A percentile compares a stretch with the other conserved stretches of the same genome.
Evolutionary conservation across 2,888 invertebrate genomes (phyloP).

Genomic region (Agrotis exclamationis): DNA sequence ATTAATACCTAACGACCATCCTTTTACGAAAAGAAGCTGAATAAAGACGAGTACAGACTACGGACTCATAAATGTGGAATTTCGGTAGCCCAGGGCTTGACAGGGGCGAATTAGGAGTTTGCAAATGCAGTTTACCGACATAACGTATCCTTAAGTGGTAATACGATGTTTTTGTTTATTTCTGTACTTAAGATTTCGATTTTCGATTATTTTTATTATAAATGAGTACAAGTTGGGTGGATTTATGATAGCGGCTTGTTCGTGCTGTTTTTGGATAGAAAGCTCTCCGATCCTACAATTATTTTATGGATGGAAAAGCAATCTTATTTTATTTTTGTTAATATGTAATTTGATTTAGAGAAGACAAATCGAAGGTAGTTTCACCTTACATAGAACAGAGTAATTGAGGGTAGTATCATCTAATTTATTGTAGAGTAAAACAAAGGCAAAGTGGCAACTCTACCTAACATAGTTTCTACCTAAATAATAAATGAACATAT

Average conservation of each 20-base stretch:
- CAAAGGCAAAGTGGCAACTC: background rate
- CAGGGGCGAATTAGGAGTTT: slow-evolving; percentile 74
- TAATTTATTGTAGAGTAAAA: background rate
- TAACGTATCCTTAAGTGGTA: slow-evolving; percentile 54
- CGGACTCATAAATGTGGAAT: slow-evolving; percentile 78
- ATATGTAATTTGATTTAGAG: too few species aligned
- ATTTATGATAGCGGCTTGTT: background rate
- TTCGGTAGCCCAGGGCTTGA: slow-evolving; percentile 85
- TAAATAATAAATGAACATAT: background rate
- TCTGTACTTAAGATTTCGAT: slow-evolving; percentile 41
- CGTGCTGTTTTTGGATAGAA: background rate
- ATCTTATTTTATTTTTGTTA: background rate
- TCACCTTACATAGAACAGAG: background rate
- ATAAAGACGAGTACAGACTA: slow-evolving; percentile 76
- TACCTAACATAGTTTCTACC: background rate
- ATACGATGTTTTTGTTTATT: slow-evolving; percentile 51
- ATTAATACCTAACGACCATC: slow-evolving; percentile 61
- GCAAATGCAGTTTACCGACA: slow-evolving; percentile 61
- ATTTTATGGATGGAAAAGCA: background rate
- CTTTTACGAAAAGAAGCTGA: slow-evolving; percentile 67
- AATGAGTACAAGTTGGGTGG: background rate
- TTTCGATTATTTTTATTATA: slow-evolving; percentile 26
- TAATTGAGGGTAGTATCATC: background rate
- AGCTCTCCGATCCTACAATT: background rate
- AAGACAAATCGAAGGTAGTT: background rate